Percentiles rank a stretch among this genome's conserved stretches.
Evolutionary conservation across 2,797 vertebrate species (phyloP).

Genomic region (Antrozous pallidus): DNA sequence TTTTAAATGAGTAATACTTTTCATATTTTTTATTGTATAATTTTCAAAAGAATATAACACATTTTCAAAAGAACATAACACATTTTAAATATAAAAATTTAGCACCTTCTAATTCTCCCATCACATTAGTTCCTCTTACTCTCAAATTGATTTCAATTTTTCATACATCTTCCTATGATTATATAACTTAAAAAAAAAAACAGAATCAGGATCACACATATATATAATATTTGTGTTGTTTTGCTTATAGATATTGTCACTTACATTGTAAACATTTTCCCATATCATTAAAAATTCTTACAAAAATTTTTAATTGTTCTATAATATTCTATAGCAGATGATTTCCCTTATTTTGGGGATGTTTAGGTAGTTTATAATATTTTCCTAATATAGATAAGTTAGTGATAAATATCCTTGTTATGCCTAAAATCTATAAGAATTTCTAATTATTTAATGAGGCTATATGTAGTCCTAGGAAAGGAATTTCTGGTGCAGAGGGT

Average conservation of each 20-base stretch:
- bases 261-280: constrained; percentile 9
- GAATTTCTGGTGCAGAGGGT: background rate
- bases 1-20: background rate
- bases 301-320: background rate
- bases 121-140: background rate
- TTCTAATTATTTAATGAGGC: background rate
- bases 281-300: background rate
- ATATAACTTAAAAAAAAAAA: background rate
- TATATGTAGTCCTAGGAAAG: background rate
- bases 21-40: too few relatives aligned
- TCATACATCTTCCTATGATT: background rate
- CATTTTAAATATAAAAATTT: background rate
- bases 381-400: background rate
- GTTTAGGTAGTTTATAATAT: background rate
- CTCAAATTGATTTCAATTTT: background rate
- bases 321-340: background rate
- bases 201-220: background rate
- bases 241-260: background rate
- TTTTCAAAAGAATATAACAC: too few relatives aligned
- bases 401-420: background rate
- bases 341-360: background rate
- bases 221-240: background rate
- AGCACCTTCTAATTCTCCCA: background rate
- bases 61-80: background rate
- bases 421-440: background rate